phyloP scores from a whole-genome alignment of 37 sponge, comb jelly and placozoan genomes.

The Ephydatia muelleri region DNA sequence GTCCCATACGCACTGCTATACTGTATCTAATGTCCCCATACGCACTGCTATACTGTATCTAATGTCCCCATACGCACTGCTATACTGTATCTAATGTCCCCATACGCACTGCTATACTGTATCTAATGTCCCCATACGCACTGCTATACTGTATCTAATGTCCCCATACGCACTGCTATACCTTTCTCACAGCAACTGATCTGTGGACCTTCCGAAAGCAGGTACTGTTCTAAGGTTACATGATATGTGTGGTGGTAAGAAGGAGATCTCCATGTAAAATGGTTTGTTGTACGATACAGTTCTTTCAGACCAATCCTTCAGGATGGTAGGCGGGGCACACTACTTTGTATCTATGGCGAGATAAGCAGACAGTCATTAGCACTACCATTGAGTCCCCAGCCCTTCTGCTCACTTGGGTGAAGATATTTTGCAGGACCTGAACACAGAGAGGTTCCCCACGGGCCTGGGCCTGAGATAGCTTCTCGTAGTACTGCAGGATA shows the following conservation, averaged over 20 bases:
- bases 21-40: too few relatives aligned
- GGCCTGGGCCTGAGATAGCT: slow-evolving; percentile 53
- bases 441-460: slow-evolving; percentile 53
- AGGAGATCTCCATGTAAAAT: not conserved
- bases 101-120: too few relatives aligned
- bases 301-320: slow-evolving; percentile 75
- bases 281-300: slow-evolving; percentile 26
- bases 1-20: too few relatives aligned
- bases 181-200: slow-evolving; percentile 52
- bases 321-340: slow-evolving; percentile 47
- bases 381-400: not conserved
- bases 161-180: too few relatives aligned
- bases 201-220: slow-evolving; percentile 86
- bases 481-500: slow-evolving; percentile 76
- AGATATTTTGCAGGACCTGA: slow-evolving; percentile 56
- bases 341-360: slow-evolving; percentile 55
- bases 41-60: too few relatives aligned
- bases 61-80: too few relatives aligned
- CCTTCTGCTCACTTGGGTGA: slow-evolving; percentile 43
- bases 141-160: too few relatives aligned
- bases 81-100: too few relatives aligned
- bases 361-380: not conserved
- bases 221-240: slow-evolving; percentile 44
- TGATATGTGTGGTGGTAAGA: not conserved
- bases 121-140: too few relatives aligned